Conservation (phyloP, 1,140 invertebrate species). For the Popillia japonica region DNA sequence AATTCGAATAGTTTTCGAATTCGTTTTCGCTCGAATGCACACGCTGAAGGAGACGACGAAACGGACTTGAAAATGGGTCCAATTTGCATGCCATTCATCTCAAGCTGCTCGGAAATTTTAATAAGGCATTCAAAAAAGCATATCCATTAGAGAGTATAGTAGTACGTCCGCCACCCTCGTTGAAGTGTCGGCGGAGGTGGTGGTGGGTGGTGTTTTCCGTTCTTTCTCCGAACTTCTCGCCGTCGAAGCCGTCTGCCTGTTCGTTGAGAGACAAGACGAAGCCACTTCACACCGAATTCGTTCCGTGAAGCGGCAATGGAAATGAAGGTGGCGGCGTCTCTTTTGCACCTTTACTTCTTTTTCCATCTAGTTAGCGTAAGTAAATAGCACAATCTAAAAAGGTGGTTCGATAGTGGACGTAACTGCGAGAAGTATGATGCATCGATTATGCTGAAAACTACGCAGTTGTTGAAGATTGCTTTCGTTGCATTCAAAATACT, state of each 20-base stretch:
- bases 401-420: neutral
- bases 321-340: neutral
- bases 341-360: neutral
- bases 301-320: neutral
- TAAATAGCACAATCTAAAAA: neutral
- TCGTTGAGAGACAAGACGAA: constrained; percentile 46
- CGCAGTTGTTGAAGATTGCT: too few species aligned
- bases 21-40: constrained; percentile 39
- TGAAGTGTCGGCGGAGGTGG: neutral
- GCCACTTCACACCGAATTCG: constrained; percentile 51
- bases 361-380: constrained; percentile 9
- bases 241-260: constrained; percentile 15
- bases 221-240: constrained; percentile 41
- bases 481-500: too few species aligned
- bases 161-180: neutral
- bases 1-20: constrained; percentile 21
- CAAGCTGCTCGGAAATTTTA: constrained; percentile 63
- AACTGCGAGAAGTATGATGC: neutral
- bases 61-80: constrained; percentile 44
- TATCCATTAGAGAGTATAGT: constrained; percentile 51
- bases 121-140: constrained; percentile 59
- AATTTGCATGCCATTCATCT: constrained; percentile 61
- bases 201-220: neutral
- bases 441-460: neutral
- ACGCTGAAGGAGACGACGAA: constrained; percentile 40